These are phyloP conservation scores for Pseudorhiza aurosa DNA, from an alignment of 30 jellyfish, hydroid and myxozoan species.

Conservation along the genomic window DNA sequence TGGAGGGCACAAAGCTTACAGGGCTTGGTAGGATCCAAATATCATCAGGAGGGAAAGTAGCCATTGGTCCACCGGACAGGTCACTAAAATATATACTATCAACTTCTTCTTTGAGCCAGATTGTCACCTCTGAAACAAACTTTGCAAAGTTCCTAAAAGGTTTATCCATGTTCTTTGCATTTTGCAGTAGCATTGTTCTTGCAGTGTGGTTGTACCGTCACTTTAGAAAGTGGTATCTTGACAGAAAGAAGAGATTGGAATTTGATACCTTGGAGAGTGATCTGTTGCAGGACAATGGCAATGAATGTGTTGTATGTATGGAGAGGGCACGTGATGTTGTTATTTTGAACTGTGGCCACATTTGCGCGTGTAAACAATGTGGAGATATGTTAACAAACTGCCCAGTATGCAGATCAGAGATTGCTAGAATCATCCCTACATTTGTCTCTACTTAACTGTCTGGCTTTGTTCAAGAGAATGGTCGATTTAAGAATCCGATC, in stretches of 20 bases:
- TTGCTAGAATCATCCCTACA: slow-evolving; percentile 70
- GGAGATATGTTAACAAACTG: slow-evolving; percentile 43
- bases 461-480: too few species aligned
- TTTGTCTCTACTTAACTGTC: slow-evolving; percentile 26
- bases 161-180: slow-evolving; percentile 40
- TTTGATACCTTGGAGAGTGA: slow-evolving; percentile 29
- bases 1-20: slow-evolving; percentile 65
- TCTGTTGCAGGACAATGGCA: slow-evolving; percentile 4
- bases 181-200: slow-evolving; percentile 32
- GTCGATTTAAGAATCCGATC: too few species aligned
- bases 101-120: slow-evolving; percentile 45
- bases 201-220: slow-evolving; percentile 51
- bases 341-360: slow-evolving; percentile 89
- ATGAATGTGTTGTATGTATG: slow-evolving; percentile 77
- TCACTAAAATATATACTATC: slow-evolving; percentile 64
- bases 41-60: slow-evolving; percentile 26
- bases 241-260: slow-evolving; percentile 35
- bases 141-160: slow-evolving; percentile 17
- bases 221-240: slow-evolving; percentile 41
- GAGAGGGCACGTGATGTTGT: slow-evolving; percentile 75
- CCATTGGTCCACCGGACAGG: slow-evolving; percentile 36
- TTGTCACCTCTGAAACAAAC: slow-evolving; percentile 31
- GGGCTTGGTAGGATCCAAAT: slow-evolving; percentile 67
- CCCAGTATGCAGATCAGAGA: slow-evolving; percentile 78
- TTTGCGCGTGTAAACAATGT: slow-evolving; percentile 68